These are phyloP conservation scores for Phylloscopus trochiloides DNA, from an alignment of 2,113 vertebrate genomes.

Conservation along the genomic window DNA sequence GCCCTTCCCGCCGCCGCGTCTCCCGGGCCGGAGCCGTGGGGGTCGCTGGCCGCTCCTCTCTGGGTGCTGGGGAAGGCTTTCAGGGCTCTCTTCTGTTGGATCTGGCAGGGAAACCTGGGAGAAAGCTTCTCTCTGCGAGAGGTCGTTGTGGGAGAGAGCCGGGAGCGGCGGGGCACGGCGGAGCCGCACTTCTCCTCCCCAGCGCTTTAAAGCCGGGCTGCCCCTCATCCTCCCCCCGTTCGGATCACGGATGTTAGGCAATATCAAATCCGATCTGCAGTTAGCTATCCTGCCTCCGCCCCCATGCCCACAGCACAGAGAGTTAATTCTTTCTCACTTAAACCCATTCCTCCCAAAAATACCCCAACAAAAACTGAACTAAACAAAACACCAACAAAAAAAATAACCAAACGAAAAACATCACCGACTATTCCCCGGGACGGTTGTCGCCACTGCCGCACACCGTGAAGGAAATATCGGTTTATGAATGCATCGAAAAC, in stretches of 20 bases:
- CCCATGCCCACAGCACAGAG: background rate
- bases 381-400: background rate
- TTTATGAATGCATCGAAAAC: background rate
- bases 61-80: background rate
- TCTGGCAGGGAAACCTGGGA: background rate
- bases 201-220: background rate
- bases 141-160: background rate
- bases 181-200: background rate
- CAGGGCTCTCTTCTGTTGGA: background rate
- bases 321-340: background rate
- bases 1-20: too few species aligned
- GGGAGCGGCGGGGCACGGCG: background rate
- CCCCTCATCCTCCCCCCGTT: background rate
- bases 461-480: background rate
- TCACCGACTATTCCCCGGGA: background rate
- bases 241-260: background rate
- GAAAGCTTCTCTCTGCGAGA: background rate
- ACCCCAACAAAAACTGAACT: background rate
- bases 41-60: background rate
- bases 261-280: background rate
- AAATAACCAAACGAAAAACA: background rate
- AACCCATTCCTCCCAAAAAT: background rate
- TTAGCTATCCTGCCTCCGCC: background rate
- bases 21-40: background rate
- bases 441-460: rapidly evolving